Percentiles rank a stretch among this genome's conserved stretches.
These are phyloP conservation scores for Diplodus sargus DNA, from an alignment of 2,797 vertebrate genomes.

Conservation along the genomic window DNA sequence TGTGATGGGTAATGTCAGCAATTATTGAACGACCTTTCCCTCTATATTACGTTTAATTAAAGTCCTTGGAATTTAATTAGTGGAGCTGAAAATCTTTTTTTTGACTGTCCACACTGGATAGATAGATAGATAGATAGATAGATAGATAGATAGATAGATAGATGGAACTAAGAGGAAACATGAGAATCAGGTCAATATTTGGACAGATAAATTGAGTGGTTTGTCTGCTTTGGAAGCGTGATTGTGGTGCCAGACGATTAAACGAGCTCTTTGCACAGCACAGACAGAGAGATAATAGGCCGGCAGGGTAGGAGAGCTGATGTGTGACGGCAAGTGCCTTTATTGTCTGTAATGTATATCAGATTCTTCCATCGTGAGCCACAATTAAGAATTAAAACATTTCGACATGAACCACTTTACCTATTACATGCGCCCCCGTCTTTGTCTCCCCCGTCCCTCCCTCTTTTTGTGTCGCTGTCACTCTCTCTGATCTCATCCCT, in stretches of 20 bases:
- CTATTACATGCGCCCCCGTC: background rate
- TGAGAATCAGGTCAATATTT: conserved; percentile 18
- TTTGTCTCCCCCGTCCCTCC: conserved; percentile 10
- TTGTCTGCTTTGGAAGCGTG: conserved; percentile 11
- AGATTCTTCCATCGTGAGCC: conserved; percentile 8
- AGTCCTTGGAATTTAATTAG: conserved; percentile 59
- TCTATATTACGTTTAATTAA: conserved; percentile 61
- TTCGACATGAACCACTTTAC: conserved; percentile 2
- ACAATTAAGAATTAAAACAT: conserved; percentile 14
- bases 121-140: background rate
- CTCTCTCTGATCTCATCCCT: conserved; percentile 17
- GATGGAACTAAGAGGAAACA: background rate
- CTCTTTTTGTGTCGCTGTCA: conserved; percentile 39
- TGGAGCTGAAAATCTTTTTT: conserved; percentile 29
- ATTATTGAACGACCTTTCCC: conserved; percentile 67
- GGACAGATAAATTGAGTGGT: background rate
- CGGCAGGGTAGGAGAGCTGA: conserved; percentile 13
- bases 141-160: conserved; percentile 1
- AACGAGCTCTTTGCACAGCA: conserved; percentile 11
- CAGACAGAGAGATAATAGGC: conserved; percentile 16
- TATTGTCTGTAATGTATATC: conserved; percentile 27
- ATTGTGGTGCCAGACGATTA: conserved; percentile 22
- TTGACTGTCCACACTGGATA: background rate
- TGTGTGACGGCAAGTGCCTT: conserved; percentile 16
- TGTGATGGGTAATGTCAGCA: conserved; percentile 51